Conservation (phyloP, 2,113 vertebrate genomes). For the Ranitomeya imitator region DNA sequence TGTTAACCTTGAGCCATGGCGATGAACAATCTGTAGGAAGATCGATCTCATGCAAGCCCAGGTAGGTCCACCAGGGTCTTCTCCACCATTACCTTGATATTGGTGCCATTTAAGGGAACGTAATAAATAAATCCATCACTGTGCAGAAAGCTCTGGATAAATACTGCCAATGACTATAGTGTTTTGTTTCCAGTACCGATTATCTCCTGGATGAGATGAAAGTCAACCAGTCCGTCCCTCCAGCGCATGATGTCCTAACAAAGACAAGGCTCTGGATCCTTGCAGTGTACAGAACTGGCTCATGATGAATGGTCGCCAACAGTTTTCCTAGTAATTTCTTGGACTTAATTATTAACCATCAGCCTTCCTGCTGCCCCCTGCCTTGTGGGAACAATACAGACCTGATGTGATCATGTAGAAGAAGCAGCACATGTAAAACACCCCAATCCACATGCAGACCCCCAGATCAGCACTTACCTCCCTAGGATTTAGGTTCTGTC, state of each 20-base stretch:
- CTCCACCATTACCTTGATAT: too few species aligned
- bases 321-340: not conserved
- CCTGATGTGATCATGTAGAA: not conserved
- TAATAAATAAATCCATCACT: not conserved
- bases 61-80: too few species aligned
- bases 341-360: constrained; percentile 14
- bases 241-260: not conserved
- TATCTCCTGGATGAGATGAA: not conserved
- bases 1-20: too few species aligned
- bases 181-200: not conserved
- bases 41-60: too few species aligned
- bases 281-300: constrained; percentile 3
- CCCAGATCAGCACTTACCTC: constrained; percentile 61
- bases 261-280: not conserved
- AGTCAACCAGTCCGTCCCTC: not conserved
- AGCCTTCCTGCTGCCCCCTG: not conserved
- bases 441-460: not conserved
- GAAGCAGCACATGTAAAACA: not conserved
- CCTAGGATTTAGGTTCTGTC: constrained; percentile 8
- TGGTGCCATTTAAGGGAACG: too few species aligned
- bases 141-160: not conserved
- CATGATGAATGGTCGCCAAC: not conserved
- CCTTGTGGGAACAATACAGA: constrained; percentile 4
- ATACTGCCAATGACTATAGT: not conserved
- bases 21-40: too few species aligned